phyloP scores from a whole-genome alignment of 1,140 invertebrate genomes.

The Trichonephila inaurata region DNA sequence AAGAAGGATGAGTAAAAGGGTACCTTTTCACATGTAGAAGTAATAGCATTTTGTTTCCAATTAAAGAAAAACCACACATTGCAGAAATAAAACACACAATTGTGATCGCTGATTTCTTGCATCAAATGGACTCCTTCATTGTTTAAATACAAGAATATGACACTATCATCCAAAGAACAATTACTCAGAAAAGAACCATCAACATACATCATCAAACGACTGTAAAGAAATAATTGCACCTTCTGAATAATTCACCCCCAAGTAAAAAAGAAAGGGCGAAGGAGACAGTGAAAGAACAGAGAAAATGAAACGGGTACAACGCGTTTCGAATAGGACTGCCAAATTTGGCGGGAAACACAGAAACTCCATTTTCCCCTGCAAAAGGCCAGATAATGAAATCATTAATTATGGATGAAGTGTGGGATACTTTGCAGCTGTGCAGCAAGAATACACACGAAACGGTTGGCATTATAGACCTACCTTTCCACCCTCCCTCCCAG shows the following conservation, averaged over 20 bases:
- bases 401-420: conserved; percentile 64
- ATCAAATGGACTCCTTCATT: not conserved
- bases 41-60: not conserved
- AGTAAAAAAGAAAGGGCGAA: not conserved
- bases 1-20: too few relatives aligned
- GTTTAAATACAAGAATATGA: not conserved
- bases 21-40: not conserved
- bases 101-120: not conserved
- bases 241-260: conserved; percentile 38
- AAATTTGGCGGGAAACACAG: conserved; percentile 49
- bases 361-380: conserved; percentile 63
- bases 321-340: conserved; percentile 17
- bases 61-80: not conserved
- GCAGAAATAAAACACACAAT: not conserved
- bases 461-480: not conserved
- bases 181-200: not conserved
- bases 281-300: not conserved
- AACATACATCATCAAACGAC: not conserved
- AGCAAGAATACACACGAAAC: not conserved
- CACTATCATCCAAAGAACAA: not conserved
- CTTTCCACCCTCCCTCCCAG: not conserved
- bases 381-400: conserved; percentile 63
- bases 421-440: conserved; percentile 36
- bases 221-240: conserved; percentile 15
- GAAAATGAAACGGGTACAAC: not conserved